Percentiles rank a stretch among this genome's conserved stretches.
These are phyloP conservation scores for Aphyosemion australe DNA, from an alignment of 2,113 vertebrate species.

Conservation along the genomic window DNA sequence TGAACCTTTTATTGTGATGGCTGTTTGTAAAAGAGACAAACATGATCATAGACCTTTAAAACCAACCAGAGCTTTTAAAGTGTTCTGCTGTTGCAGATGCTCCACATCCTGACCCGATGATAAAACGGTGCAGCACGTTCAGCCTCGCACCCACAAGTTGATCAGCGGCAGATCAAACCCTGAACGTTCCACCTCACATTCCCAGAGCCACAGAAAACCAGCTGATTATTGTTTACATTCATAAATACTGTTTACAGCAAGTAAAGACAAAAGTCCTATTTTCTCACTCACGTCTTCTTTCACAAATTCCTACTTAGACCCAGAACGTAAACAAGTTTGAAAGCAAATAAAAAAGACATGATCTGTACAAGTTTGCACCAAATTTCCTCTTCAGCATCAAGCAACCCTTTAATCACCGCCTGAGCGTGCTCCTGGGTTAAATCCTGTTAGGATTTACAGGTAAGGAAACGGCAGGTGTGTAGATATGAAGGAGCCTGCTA, in stretches of 20 bases:
- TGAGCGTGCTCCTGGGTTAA: conserved; percentile 8
- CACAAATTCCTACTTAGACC: conserved; percentile 15
- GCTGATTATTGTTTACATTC: conserved; percentile 60
- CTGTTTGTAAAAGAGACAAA: conserved; percentile 20
- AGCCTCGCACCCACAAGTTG: neutral
- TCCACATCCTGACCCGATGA: neutral
- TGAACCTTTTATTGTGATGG: conserved; percentile 56
- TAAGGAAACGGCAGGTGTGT: too few relatives aligned
- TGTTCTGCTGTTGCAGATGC: conserved; percentile 35
- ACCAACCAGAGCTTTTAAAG: conserved; percentile 43
- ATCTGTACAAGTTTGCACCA: conserved; percentile 32
- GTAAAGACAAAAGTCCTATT: neutral
- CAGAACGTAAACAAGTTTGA: neutral
- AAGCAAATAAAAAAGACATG: conserved; percentile 18
- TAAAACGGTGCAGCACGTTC: too few relatives aligned
- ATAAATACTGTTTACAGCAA: conserved; percentile 50
- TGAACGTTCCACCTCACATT: conserved; percentile 26
- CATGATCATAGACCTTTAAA: neutral
- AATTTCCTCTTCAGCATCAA: conserved; percentile 19
- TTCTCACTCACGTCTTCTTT: neutral
- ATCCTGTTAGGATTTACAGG: conserved; percentile 13
- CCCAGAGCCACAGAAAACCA: conserved; percentile 28
- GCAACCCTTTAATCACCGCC: too few relatives aligned
- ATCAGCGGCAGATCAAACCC: conserved; percentile 2
- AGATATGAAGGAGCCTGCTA: neutral